Evolutionary conservation across 2,113 vertebrate genomes (phyloP), one percentile per base, ranked within the genome.

Genomic region (Capricornis sumatraensis): DNA sequence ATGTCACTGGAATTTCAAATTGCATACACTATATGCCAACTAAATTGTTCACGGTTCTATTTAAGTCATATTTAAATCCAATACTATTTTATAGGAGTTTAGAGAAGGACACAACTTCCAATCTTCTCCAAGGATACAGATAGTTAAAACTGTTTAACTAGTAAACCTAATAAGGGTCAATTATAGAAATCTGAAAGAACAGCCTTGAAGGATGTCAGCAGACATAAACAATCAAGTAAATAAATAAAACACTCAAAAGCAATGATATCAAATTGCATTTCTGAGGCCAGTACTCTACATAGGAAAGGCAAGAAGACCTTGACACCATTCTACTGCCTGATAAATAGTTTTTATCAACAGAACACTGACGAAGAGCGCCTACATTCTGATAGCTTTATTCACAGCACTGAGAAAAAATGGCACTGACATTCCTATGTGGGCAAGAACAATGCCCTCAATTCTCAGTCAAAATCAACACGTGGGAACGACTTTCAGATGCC

Each of bases 401-500:
- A 96, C 7, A 85, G 71, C 40, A 74, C 14, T 43, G 87, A 95
- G 78, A 81, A 64, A 79, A 95, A 96, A 94, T 50, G 58, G 89
- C 25, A 62, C 86, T 87, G 64, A 94, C 94, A 98, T 98, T 94
- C 94, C 92, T 93, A 84, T 71, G 97, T 97, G 89, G 97, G 92
- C 93, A 96, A 90, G 83, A 98, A 98, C 97, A 98, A 96, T 95
- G 89, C 79, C 53, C 85, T 97, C 71, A 23, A 94, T 98, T 98
- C 98, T 97, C 87, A 96, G 83, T 43, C 95, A 89, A 95, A 91
- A 94, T 87, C 94, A 81, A 95, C 97, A 97, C 4, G 87, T 98
- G 98, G 98, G 96, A 97, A 98, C 43, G 36, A 71, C 87, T 67
- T 64, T 89, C 57, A 95, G 95, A 97, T 79, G 92, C 93, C 96